Evolutionary conservation across 1,140 invertebrate species (phyloP).

Genomic region (Harlomillsia oculata): DNA sequence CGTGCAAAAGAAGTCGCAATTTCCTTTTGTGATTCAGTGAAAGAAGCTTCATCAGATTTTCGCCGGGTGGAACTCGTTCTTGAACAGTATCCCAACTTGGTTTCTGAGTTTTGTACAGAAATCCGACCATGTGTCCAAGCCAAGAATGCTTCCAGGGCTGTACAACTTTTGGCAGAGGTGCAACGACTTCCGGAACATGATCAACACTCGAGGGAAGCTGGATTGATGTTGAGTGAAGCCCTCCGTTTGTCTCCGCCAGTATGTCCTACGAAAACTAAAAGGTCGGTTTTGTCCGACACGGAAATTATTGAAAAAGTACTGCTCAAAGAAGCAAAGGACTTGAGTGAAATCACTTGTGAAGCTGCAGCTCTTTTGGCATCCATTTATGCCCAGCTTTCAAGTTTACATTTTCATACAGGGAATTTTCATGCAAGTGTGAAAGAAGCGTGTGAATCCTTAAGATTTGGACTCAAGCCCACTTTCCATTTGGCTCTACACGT

Average conservation of each 20-base stretch:
- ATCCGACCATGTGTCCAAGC: constrained; percentile 1
- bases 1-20: constrained; percentile 13
- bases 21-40: constrained; percentile 16
- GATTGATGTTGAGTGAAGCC: not conserved
- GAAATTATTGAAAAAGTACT: not conserved
- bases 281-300: not conserved
- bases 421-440: not conserved
- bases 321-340: not conserved
- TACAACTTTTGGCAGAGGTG: not conserved
- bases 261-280: too few species aligned
- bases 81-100: not conserved
- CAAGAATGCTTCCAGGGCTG: not conserved
- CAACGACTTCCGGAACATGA: not conserved
- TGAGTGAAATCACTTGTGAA: too few species aligned
- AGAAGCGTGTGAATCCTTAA: not conserved
- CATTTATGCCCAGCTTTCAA: not conserved
- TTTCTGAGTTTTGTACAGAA: not conserved
- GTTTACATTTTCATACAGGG: not conserved
- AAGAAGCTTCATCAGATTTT: constrained; percentile 10
- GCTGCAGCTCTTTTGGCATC: too few species aligned
- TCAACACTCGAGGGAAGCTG: not conserved
- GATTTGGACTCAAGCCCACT: not conserved
- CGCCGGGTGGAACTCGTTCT: constrained; percentile 11
- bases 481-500: not conserved
- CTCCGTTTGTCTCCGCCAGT: too few species aligned